A percentile compares a stretch with the other conserved stretches of the same genome.
Conservation (phyloP, 2,888 invertebrate genomes). For the Scaptomyza caliginosa region DNA sequence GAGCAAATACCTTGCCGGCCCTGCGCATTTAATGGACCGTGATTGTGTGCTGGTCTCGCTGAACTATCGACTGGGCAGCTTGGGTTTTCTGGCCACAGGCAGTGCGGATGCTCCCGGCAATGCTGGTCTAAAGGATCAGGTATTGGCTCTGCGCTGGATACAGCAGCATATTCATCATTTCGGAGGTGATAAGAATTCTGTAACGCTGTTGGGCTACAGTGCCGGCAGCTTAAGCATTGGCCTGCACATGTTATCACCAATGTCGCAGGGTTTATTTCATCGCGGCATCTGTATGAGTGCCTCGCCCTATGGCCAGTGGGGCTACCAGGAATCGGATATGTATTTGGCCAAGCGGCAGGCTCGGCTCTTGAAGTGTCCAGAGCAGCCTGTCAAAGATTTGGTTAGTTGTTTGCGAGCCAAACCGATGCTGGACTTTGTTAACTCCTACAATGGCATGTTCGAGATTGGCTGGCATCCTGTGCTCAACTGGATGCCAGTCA, state of each 20-base stretch:
- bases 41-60: constrained; percentile 88
- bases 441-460: constrained; percentile 75
- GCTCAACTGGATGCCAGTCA: constrained; percentile 86
- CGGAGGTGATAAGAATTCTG: constrained; percentile 87
- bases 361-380: constrained; percentile 86
- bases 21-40: constrained; percentile 87
- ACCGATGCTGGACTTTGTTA: constrained; percentile 73
- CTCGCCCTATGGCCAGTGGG: constrained; percentile 85
- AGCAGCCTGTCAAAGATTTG: constrained; percentile 85
- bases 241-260: constrained; percentile 87
- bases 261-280: constrained; percentile 89
- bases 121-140: constrained; percentile 89
- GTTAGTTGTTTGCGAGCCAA: constrained; percentile 86
- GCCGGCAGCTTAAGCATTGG: constrained; percentile 85
- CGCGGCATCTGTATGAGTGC: constrained; percentile 89
- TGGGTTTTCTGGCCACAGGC: constrained; percentile 87
- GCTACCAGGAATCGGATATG: constrained; percentile 85
- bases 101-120: constrained; percentile 88
- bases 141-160: constrained; percentile 88
- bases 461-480: constrained; percentile 78
- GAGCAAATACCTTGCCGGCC: constrained; percentile 84
- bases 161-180: constrained; percentile 87
- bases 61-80: constrained; percentile 86
- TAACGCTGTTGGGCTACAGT: constrained; percentile 88
- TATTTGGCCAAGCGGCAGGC: constrained; percentile 87